Percentiles rank a stretch among this genome's conserved stretches.
Conservation (phyloP, 2,113 vertebrate genomes). For the Perognathus longimembris region DNA sequence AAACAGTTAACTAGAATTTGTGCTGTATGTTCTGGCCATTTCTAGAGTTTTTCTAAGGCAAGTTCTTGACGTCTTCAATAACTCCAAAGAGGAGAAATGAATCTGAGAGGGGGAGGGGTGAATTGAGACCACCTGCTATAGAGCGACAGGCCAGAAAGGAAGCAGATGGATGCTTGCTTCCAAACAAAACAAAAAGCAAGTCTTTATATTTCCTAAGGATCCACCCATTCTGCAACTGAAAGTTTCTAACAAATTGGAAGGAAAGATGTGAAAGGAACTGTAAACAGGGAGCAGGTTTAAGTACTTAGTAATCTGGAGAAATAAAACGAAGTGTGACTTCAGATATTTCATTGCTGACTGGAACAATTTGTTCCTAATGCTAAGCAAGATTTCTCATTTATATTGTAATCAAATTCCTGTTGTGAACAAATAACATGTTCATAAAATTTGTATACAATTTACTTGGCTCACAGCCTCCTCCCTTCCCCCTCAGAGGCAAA, state of each 20-base stretch:
- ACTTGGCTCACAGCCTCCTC: too few species aligned
- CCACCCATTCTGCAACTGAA: not conserved
- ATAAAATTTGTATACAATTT: too few species aligned
- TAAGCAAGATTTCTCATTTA: not conserved
- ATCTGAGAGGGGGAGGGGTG: not conserved
- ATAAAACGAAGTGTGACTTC: not conserved
- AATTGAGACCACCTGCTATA: not conserved
- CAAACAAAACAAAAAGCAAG: conserved; percentile 12
- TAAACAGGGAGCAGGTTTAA: not conserved
- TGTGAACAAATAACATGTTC: too few species aligned
- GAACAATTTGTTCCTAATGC: conserved; percentile 42
- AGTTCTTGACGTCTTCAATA: not conserved
- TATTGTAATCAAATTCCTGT: conserved; percentile 9
- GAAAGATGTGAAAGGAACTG: conserved; percentile 22
- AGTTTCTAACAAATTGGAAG: not conserved
- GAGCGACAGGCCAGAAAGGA: not conserved
- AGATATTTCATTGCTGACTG: not conserved
- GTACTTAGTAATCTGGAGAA: not conserved
- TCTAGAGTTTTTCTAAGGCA: not conserved
- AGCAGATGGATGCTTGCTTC: not conserved
- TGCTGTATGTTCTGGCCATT: not conserved
- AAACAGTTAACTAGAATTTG: not conserved
- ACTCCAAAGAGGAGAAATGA: conserved; percentile 16
- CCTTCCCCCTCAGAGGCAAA: too few species aligned
- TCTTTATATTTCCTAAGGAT: conserved; percentile 19